Base-by-base conservation (phyloP, 2,888 invertebrate genomes). In the Oxystoma pomonae region DNA sequence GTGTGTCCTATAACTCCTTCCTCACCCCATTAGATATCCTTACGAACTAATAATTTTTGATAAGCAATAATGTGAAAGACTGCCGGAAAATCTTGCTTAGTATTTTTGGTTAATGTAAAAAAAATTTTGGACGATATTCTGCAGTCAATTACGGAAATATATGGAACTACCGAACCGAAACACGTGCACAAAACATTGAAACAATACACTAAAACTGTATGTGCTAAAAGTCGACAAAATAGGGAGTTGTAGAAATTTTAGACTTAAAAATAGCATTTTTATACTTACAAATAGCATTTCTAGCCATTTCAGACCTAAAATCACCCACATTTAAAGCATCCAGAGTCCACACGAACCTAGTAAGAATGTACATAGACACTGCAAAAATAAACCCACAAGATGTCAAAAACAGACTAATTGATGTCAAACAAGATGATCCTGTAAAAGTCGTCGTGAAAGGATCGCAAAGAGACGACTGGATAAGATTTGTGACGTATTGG, bases 331-430 rank as follows among this genome's bases (percentile, higher is more conserved):
- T 91, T 72, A 78, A 73, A 0, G 88, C 91, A 20, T 77, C 81
- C 1, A 81, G 78, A 17, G 84, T 89, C 16, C 88, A 91, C 69
- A 89, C 89, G 1, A 94, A 94, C 77, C 92, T 94, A 49, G 80
- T 93, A 63, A 83, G 91, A 72, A 81, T 93, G 20, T 78, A 83
- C 19, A 74, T 86, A 2, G 80, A 83, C 65, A 72, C 80, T 0
- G 82, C 83, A 16, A 72, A 79, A 17, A 74, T 89, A 20, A 79
- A 79, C 1, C 83, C 89, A 0, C 79, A 76, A n/a, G 80, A 83
- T 52, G 83, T 90, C 59, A 80, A 84, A 55, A 71, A 80, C 16
- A 69, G 87, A 57, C 75, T 90, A 35, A 77, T 77, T 16, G 72
- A 74, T 55, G 79, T 86, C 1, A 75, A 77, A 18, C 77, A 82